Evolutionary conservation across 35 echinoderm and acorn worm genomes (phyloP).

Genomic region (Lytechinus pictus): DNA sequence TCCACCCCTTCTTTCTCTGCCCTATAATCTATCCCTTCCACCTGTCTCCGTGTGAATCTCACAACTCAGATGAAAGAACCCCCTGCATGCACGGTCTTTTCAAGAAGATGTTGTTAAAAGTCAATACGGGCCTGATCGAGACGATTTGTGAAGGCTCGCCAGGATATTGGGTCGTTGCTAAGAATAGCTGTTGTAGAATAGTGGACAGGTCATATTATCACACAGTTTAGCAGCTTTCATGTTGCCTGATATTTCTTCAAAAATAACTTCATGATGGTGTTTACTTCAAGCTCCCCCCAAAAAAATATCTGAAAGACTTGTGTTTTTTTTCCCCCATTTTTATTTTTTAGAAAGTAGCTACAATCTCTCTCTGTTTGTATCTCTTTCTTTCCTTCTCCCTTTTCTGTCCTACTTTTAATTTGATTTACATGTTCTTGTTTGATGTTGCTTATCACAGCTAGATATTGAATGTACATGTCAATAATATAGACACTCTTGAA

Average conservation of each 20-base stretch:
- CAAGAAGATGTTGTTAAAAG: background rate
- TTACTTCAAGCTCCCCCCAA: background rate
- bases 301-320: background rate
- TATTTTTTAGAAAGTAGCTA: too few species aligned
- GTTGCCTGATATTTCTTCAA: background rate
- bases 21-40: background rate
- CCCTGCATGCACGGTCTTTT: background rate
- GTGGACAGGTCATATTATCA: background rate
- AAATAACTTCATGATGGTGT: background rate
- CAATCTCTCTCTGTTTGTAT: too few species aligned
- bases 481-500: background rate
- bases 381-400: too few species aligned
- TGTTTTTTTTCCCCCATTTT: background rate
- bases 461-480: background rate
- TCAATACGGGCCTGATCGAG: background rate
- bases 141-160: background rate
- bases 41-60: background rate
- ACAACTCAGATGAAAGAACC: background rate
- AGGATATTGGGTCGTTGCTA: slow-evolving; percentile 1
- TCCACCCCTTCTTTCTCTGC: background rate
- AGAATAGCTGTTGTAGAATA: background rate
- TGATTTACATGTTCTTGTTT: background rate
- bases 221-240: background rate
- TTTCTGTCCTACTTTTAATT: too few species aligned
- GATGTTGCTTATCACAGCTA: background rate